phyloP scores from a whole-genome alignment of 2,113 vertebrate species.

The Semicossyphus pulcher region DNA sequence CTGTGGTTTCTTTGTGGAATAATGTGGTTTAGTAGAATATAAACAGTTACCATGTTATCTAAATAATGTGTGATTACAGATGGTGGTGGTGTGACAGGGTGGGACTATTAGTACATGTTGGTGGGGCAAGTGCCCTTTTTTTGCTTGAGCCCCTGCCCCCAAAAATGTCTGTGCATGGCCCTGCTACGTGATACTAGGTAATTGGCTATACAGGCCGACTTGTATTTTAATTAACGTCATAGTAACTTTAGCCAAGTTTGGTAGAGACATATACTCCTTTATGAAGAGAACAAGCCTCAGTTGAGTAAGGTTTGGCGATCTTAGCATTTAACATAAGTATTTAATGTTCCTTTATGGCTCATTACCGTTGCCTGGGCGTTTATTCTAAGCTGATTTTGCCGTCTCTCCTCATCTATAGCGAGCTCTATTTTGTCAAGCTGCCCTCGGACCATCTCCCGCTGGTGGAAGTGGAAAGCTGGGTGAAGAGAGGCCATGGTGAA shows the following conservation, averaged over 20 bases:
- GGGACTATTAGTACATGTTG: too few species aligned
- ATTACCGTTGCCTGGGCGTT: conserved; percentile 59
- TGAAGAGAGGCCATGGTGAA: conserved; percentile 97
- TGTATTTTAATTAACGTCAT: neutral
- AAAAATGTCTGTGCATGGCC: too few species aligned
- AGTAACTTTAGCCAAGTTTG: neutral
- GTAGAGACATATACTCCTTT: neutral
- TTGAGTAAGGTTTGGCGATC: neutral
- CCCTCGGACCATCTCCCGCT: conserved; percentile 89
- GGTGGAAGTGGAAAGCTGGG: conserved; percentile 97
- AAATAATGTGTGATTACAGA: too few species aligned
- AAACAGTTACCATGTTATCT: too few species aligned
- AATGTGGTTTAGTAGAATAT: too few species aligned
- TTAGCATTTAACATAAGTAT: neutral
- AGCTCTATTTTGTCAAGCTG: conserved; percentile 89
- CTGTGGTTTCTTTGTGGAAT: too few species aligned
- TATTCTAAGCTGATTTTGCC: conserved; percentile 33
- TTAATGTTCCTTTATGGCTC: neutral
- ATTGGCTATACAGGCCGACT: neutral
- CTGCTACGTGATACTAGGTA: neutral
- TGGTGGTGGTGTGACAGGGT: too few species aligned
- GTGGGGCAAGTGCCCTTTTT: too few species aligned
- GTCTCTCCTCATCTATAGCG: conserved; percentile 75
- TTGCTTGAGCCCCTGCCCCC: too few species aligned
- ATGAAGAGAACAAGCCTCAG: too few species aligned